Conservation (phyloP, 2,113 vertebrate species). For the Elephantulus edwardii region DNA sequence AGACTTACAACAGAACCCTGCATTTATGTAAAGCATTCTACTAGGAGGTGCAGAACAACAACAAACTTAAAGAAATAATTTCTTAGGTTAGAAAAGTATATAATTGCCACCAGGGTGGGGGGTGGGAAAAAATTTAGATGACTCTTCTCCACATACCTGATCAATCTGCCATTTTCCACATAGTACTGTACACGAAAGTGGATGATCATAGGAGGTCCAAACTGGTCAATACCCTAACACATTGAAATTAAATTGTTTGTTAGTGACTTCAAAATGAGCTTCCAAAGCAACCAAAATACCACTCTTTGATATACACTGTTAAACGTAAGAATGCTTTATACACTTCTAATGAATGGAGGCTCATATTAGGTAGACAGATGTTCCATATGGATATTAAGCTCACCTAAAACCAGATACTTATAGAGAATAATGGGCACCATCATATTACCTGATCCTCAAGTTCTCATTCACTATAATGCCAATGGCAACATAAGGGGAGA, state of each 20-base stretch:
- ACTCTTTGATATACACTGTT: background rate
- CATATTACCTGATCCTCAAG: slow-evolving; percentile 26
- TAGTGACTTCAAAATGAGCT: background rate
- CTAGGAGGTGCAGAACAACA: background rate
- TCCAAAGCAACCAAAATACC: slow-evolving; percentile 19
- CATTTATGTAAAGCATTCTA: background rate
- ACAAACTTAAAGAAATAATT: background rate
- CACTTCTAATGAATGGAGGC: background rate
- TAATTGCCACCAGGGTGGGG: no score
- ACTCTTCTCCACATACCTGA: slow-evolving; percentile 86
- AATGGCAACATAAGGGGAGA: slow-evolving; percentile 68
- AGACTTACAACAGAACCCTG: background rate
- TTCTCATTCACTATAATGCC: slow-evolving; percentile 49
- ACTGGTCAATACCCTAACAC: slow-evolving; percentile 96
- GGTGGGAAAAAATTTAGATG: background rate
- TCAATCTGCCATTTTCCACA: slow-evolving; percentile 96
- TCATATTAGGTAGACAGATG: background rate
- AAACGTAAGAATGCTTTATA: background rate
- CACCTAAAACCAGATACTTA: background rate
- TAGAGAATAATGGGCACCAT: background rate
- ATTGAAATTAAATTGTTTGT: slow-evolving; percentile 37
- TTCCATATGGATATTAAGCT: background rate
- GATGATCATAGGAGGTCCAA: slow-evolving; percentile 98
- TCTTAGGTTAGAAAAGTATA: background rate
- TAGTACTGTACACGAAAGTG: slow-evolving; percentile 99